A percentile compares a stretch with the other conserved stretches of the same genome.
phyloP scores from a whole-genome alignment of 2,113 vertebrate species.

The Labrus mixtus region DNA sequence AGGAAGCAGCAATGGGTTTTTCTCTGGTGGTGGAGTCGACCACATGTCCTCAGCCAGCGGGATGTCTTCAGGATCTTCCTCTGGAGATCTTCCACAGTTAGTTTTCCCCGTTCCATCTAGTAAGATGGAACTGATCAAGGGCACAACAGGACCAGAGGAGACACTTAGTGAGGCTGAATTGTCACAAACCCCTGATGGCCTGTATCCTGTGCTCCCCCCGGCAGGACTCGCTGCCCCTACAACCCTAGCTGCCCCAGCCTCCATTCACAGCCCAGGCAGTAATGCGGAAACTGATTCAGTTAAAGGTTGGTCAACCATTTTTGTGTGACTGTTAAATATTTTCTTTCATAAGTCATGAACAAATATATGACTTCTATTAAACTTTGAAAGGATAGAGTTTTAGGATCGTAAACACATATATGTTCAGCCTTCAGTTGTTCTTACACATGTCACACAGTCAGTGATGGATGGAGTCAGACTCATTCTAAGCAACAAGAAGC shows the following conservation, averaged over 20 bases:
- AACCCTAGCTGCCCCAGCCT: conserved; percentile 43
- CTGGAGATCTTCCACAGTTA: conserved; percentile 71
- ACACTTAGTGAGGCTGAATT: conserved; percentile 15
- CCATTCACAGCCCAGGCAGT: conserved; percentile 38
- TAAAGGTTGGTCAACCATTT: conserved; percentile 54
- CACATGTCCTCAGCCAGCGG: conserved; percentile 7
- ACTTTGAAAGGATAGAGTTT: no score
- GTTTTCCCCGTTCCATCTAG: conserved; percentile 67
- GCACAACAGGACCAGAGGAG: conserved; percentile 69
- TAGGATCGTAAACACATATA: no score
- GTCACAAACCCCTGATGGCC: conserved; percentile 53
- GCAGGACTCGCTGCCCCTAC: conserved; percentile 53
- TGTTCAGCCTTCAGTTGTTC: no score
- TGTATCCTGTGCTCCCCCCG: conserved; percentile 18
- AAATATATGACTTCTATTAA: no score
- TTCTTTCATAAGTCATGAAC: background rate
- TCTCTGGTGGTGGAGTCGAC: conserved; percentile 42
- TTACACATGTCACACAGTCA: no score
- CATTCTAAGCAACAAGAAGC: no score
- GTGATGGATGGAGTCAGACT: no score
- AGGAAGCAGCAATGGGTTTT: conserved; percentile 29
- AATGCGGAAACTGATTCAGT: conserved; percentile 27
- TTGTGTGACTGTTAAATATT: background rate
- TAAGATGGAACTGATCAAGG: conserved; percentile 67
- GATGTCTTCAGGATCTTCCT: conserved; percentile 57